phyloP scores from a whole-genome alignment of 2,113 vertebrate genomes.

The Festucalex cinctus region DNA sequence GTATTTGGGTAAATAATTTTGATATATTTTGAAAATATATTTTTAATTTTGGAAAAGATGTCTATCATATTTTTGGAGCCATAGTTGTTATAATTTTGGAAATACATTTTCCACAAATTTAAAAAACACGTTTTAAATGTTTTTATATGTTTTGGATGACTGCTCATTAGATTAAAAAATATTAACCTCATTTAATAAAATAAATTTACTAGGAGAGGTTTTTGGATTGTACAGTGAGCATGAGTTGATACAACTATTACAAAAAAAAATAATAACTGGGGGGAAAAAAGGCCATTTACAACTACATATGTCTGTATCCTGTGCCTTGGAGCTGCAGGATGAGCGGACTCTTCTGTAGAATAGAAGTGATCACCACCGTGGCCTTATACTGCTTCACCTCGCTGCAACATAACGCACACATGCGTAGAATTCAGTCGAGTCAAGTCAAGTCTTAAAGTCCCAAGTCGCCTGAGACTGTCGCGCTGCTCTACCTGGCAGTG shows the following conservation, averaged over 20 bases:
- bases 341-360: slow-evolving; percentile 76
- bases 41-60: no score
- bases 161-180: background rate
- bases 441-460: background rate
- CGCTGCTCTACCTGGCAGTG: slow-evolving; percentile 76
- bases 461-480: background rate
- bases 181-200: background rate
- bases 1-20: no score
- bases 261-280: background rate
- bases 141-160: slow-evolving; percentile 38
- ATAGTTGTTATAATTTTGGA: no score
- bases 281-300: background rate
- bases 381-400: slow-evolving; percentile 65
- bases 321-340: slow-evolving; percentile 71
- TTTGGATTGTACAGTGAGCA: background rate
- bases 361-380: slow-evolving; percentile 67
- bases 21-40: no score
- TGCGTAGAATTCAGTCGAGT: background rate
- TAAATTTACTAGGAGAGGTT: background rate
- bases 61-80: no score
- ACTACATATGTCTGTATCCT: slow-evolving; percentile 63
- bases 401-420: slow-evolving; percentile 56
- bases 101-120: no score
- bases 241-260: background rate
- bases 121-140: no score